Base-by-base conservation (phyloP, 92 coral and sea anemone genomes). In the Palythoa caribaeorum region DNA sequence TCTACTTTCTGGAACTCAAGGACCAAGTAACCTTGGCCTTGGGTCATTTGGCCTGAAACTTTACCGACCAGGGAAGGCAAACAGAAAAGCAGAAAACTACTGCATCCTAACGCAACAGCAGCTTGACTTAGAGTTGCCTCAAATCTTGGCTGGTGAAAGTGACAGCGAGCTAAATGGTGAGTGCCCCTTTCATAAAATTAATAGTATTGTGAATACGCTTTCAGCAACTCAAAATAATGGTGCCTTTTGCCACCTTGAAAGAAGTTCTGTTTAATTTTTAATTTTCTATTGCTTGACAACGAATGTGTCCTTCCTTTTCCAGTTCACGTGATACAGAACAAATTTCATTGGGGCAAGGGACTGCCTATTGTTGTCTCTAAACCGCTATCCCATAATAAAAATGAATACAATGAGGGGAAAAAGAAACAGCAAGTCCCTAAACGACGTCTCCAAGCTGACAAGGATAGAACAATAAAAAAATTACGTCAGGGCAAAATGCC, bases 161-260 rank as follows among this genome's bases (percentile, higher is more conserved):
- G 89, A 85, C 51, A 85, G 89, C 3, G 68, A 84, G 88, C 70
- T 73, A 85, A 85, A 85, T n/a, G 83, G 83, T 38, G 89, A 59
- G 89, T 86, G 44, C 38, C 16, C 19, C 37, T 66, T 9, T 21
- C 11, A n/a, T 66, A 66, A 66, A 66, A 28, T 28, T 28, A 28
- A n/a, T 16, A 65, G 71, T 65, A 65, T 65, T 65, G 71, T 19
- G 71, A 2, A 65, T 17, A 19, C 35, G 71, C 71, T 65, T 19
- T 65, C 71, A 65, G 71, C 36, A 65, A 65, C 14, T 14, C 63
- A 55, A 55, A 55, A 55, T 12, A 55, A 55, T 55, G 63, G 63
- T 55, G 15, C 10, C 10, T 14, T 55, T 55, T 55, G 63, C 63
- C 63, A 55, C 63, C 10, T 6, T 55, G 11, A 55, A 55, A 55